Base-by-base conservation (phyloP, 2,113 vertebrate genomes). In the Phainopepla nitens region DNA sequence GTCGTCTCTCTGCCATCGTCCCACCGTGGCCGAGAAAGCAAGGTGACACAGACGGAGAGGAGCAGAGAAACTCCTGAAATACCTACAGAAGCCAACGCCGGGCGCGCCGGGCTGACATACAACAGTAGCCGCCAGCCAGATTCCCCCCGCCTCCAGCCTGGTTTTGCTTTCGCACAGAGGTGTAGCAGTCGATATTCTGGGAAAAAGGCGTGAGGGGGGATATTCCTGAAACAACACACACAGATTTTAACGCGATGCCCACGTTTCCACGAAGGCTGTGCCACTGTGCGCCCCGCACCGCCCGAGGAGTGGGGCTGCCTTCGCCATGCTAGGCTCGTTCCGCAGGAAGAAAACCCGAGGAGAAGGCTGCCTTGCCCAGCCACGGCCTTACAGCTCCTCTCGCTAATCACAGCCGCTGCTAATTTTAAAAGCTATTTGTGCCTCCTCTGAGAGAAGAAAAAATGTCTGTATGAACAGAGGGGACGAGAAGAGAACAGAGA, bases 51-150 rank as follows among this genome's bases (percentile, higher is more conserved):
- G 77, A 45, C 2, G 5, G 36, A 28, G 41, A 36, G 17, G 17
- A 49, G 35, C 39, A 44, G 18, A 77, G 33, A 35, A 76, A 27
- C 60, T 60, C 56, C 42, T 11, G 17, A 62, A 72, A 16, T 0
- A 3, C 15, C 25, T 5, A 4, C 19, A 28, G 23, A 42, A 31
- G 51, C 29, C 73, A 23, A 4, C 1, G 4, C 23, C 5, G 12
- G 22, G 27, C 3, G 1, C 11, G 7, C 17, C 4, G 1, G 7
- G 28, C 39, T 7, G 64, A 18, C 13, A 1, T 3, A 6, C 16
- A 4, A 11, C 39, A 10, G 15, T 4, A 13, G 21, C 2, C 2
- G 8, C 1, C n/a, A 49, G 29, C 11, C 62, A 13, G 77, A 23
- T 13, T 62, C 5, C 15, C 15, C 13, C 33, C 2, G 14, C n/a